These are phyloP conservation scores for Scarus forsteni DNA, from an alignment of 2,797 vertebrate species.

Conservation along the genomic window DNA sequence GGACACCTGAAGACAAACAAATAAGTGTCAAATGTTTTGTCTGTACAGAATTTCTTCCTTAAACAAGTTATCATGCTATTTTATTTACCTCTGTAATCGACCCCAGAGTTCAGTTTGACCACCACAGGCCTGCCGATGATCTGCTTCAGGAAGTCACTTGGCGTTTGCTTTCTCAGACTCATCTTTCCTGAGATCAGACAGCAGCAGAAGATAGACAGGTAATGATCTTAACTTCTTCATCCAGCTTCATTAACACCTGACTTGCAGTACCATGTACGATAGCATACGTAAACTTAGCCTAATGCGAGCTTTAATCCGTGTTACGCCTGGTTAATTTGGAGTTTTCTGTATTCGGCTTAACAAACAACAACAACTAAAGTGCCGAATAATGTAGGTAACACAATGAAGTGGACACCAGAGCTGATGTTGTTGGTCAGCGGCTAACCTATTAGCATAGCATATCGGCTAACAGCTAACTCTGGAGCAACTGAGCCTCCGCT, in stretches of 20 bases:
- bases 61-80: not conserved
- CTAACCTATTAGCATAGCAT: slow-evolving; percentile 30
- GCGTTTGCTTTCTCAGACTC: slow-evolving; percentile 98
- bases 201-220: not conserved
- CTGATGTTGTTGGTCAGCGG: slow-evolving; percentile 23
- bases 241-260: not conserved
- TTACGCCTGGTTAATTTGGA: too few relatives aligned
- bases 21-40: not conserved
- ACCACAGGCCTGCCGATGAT: slow-evolving; percentile 98
- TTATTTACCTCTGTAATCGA: slow-evolving; percentile 95
- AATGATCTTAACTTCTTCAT: too few relatives aligned
- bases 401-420: too few relatives aligned
- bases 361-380: not conserved
- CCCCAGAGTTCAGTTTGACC: slow-evolving; percentile 98
- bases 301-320: too few relatives aligned
- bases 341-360: not conserved
- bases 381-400: too few relatives aligned
- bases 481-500: too few relatives aligned
- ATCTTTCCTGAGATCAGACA: slow-evolving; percentile 78
- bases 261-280: not conserved
- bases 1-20: slow-evolving; percentile 86
- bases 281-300: too few relatives aligned
- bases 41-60: not conserved
- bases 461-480: not conserved
- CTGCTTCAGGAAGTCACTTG: slow-evolving; percentile 98